Evolutionary conservation across 1,140 invertebrate species (phyloP), one percentile per base, ranked within the genome.

Genomic region (Scylla paramamosain): DNA sequence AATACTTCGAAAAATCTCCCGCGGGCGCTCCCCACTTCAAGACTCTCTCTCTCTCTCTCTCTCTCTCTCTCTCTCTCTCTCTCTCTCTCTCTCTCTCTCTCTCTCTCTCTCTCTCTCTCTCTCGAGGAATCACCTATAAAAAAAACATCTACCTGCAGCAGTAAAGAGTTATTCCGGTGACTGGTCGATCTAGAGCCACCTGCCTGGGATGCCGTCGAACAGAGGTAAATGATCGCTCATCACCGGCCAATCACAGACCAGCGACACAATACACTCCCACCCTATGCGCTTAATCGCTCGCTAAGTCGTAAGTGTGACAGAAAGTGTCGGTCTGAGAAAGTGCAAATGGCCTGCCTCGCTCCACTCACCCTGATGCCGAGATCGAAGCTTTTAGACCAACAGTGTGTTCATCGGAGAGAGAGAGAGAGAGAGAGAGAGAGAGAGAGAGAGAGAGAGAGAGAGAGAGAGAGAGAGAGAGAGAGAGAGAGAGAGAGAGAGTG

Each of bases 191-290:
- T 77, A 20, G 20, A n/a, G 67, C 25, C 67, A n/a, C 67, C 20
- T 77, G 67, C 67, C n/a, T 12, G 6, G 67, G 67, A 77, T 39
- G 32, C 45, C 32, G 86, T 88, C 32, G 45, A 88, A 29, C 7
- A 88, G 45, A 25, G 39, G 91, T 92, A 83, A 92, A 92, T 83
- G 91, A 83, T 83, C 91, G 29, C 91, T 83, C 59, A 92, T 83
- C 91, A 29, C 59, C 67, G n/a, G 82, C 67, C 91, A 77, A 92
- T 92, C 91, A 83, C 91, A 31, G 59, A n/a, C 29, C 32, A 32
- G 39, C 91, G 28, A 32, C 45, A 82, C 82, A 45, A 92, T 92
- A 92, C 67, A 83, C 91, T 83, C 67, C 29, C 25, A 67, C 77
- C 67, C 59, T 83, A 83, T 92, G 32, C 91, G 59, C 91, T 92